Base-by-base conservation (phyloP, 2,113 vertebrate species). In the Oncorhynchus masou region DNA sequence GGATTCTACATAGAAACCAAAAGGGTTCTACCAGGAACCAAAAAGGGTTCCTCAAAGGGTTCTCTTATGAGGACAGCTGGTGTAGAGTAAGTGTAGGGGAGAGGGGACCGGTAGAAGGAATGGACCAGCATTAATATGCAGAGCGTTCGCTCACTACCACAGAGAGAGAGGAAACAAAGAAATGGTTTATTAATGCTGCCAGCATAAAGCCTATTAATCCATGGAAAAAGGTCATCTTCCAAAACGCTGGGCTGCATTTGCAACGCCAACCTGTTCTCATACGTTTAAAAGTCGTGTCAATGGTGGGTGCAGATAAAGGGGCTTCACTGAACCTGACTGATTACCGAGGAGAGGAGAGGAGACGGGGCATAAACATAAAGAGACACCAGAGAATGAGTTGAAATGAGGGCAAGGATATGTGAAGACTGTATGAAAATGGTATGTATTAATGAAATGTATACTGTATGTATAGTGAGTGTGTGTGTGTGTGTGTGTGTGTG, bases 161-260 rank as follows among this genome's bases (percentile, higher is more conserved):
- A 76, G 79, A 74, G 85, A 83, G 76, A 78, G 86, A 27, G 79
- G 87, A 27, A 80, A 87, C 70, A n/a, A 80, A 89, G 81, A 90
- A 90, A 90, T 88, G 86, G 83, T 92, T 92, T 93, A 90, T 92
- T 90, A 89, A 90, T 90, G 90, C 89, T 85, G 79, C 74, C 83
- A 71, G 88, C 83, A 89, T 86, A 88, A 89, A 88, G 89, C 82
- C 88, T 91, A 88, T 92, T 92, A 92, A 92, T 92, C 86, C 85
- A 65, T 76, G 81, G 76, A 88, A 86, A 91, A 92, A 91, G 88
- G 90, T 90, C 87, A 93, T 81, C 75, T 84, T 88, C 86, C 70
- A 84, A 80, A 81, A 89, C 84, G 85, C 80, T 70, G 83, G 84
- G 84, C 84, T 67, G 83, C 76, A 86, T 87, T 74, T 64, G 76